phyloP scores from a whole-genome alignment of 2,888 invertebrate species.

The Caenorhabditis becei region DNA sequence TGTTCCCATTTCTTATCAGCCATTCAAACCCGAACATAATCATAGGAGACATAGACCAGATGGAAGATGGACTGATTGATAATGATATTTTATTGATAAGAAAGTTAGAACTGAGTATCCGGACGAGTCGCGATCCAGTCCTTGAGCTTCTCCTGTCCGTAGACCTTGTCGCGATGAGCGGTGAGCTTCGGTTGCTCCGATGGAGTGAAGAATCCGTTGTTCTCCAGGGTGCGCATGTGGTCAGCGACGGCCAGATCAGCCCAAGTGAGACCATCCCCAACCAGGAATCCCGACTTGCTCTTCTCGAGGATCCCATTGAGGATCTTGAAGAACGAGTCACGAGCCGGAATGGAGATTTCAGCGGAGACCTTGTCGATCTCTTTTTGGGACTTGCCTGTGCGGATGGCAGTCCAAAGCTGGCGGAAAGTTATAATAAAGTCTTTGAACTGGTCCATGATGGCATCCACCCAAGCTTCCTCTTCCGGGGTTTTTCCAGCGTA shows the following conservation, averaged over 20 bases:
- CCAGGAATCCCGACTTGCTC: constrained; percentile 51
- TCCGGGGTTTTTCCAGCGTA: constrained; percentile 61
- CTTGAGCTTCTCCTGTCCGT: constrained; percentile 13
- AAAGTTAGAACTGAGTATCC: constrained; percentile 38
- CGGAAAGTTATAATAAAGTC: constrained; percentile 36
- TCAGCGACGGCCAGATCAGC: constrained; percentile 56
- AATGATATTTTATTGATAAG: not conserved
- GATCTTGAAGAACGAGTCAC: constrained; percentile 47
- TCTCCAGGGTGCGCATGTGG: constrained; percentile 32
- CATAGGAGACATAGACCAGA: constrained; percentile 42
- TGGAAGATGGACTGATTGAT: constrained; percentile 13
- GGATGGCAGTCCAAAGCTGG: constrained; percentile 26
- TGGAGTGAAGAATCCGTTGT: constrained; percentile 18
- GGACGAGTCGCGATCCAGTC: constrained; percentile 26
- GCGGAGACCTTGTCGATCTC: constrained; percentile 44
- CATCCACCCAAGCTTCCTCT: constrained; percentile 67
- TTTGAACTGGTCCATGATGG: constrained; percentile 64
- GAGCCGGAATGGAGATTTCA: constrained; percentile 40
- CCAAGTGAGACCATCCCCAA: constrained; percentile 54
- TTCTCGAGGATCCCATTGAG: constrained; percentile 46
- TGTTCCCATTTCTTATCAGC: constrained; percentile 16
- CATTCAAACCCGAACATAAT: constrained; percentile 41
- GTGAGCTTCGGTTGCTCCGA: constrained; percentile 28
- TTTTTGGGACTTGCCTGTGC: constrained; percentile 30
- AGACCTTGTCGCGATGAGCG: constrained; percentile 16